phyloP scores from a whole-genome alignment of 1,140 invertebrate species.

The Aphidius gifuensis region DNA sequence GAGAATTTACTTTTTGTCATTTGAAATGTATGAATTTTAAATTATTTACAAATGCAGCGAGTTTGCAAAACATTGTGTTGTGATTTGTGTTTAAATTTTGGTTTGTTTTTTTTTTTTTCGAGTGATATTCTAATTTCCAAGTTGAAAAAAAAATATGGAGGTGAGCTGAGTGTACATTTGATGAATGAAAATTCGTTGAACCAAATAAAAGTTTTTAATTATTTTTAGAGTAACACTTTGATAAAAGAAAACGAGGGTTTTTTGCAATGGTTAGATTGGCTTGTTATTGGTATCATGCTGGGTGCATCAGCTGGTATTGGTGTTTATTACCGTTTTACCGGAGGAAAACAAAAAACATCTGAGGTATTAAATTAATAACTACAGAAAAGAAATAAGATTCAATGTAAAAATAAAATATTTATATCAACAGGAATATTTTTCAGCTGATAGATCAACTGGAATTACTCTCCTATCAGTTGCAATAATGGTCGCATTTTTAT shows the following conservation, averaged over 20 bases:
- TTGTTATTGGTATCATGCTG: conserved; percentile 40
- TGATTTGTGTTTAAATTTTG: too few relatives aligned
- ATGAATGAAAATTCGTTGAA: background rate
- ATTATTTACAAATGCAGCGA: too few relatives aligned
- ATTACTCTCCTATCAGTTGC: conserved; percentile 80
- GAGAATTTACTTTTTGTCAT: too few relatives aligned
- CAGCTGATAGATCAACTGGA: conserved; percentile 76
- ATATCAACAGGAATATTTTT: conserved; percentile 70
- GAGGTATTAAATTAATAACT: conserved; percentile 54
- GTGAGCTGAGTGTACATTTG: background rate
- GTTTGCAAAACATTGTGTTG: too few relatives aligned
- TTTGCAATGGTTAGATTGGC: conserved; percentile 39
- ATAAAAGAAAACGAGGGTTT: background rate
- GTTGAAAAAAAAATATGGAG: too few relatives aligned
- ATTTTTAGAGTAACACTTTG: background rate
- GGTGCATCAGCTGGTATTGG: conserved; percentile 63
- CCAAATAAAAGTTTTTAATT: background rate
- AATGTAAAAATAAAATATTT: conserved; percentile 4
- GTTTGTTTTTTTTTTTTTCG: too few relatives aligned
- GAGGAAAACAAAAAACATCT: conserved; percentile 80
- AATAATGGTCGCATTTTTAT: conserved; percentile 92
- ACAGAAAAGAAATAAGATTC: conserved; percentile 14
- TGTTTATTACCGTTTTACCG: conserved; percentile 79
- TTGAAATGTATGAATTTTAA: too few relatives aligned
- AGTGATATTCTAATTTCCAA: conserved; percentile 18